Evolutionary conservation across 2,113 vertebrate genomes (phyloP), one percentile per base, ranked within the genome.

Genomic region (Falco punctatus): DNA sequence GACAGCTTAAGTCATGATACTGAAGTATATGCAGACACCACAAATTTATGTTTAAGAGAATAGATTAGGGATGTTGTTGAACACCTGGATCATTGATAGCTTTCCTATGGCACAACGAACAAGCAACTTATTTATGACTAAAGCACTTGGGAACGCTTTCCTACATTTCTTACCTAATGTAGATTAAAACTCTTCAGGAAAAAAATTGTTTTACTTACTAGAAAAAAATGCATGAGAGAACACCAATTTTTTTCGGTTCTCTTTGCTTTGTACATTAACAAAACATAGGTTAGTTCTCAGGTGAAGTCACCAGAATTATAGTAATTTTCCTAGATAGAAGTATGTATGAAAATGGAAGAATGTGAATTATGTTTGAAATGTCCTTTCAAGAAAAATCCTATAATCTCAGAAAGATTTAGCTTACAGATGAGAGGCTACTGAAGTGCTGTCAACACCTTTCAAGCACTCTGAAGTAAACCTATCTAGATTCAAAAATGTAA

Each of bases 381-480:
- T 80, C 70, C 92, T 93, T 92, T 71, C 74, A 94, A 92, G 88
- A 93, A 96, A 96, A 88, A 90, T 57, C 54, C 20, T 58, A 21
- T 33, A 55, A 84, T 90, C 62, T 95, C 62, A 62, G 70, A 86
- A 65, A 69, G 49, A 91, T 89, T 44, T 79, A 65, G 11, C 44
- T 93, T 94, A 91, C n/a, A 55, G 94, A 92, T 91, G 40, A 90
- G 35, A 51, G 81, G 87, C 54, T 93, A 96, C 86, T 93, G 89
- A 96, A 91, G 33, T 54, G 73, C 84, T 95, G 87, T 95, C 90
- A 94, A 93, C 87, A 91, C 78, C 79, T 90, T 93, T 96, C 94
- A 96, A 85, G 66, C 33, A 72, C 70, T 82, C 49, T 92, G 49
- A 91, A 86, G 46, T 38, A 49, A 96, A 91, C 35, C 44, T 95